These are phyloP conservation scores for Hippoglossus hippoglossus DNA, from an alignment of 2,797 vertebrate species.

Conservation along the genomic window DNA sequence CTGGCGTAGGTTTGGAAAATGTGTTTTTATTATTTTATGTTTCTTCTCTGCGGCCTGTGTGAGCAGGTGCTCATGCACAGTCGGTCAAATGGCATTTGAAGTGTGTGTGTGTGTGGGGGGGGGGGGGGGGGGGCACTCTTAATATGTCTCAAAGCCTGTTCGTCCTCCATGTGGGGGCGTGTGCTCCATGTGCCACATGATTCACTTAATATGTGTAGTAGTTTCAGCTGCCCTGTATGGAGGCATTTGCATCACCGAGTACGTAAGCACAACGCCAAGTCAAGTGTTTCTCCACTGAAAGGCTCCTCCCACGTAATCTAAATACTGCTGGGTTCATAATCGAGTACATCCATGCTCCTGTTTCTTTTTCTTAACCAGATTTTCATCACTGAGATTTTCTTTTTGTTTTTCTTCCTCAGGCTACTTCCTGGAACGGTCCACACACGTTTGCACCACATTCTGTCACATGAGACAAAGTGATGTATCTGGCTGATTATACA, in stretches of 20 bases:
- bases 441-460: too few species aligned
- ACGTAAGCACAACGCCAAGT: slow-evolving; percentile 56
- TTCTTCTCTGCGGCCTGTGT: slow-evolving; percentile 21
- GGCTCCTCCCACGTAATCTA: slow-evolving; percentile 56
- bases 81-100: slow-evolving; percentile 15
- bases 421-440: too few species aligned
- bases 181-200: slow-evolving; percentile 47
- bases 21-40: slow-evolving; percentile 34
- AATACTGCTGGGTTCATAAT: slow-evolving; percentile 35
- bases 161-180: slow-evolving; percentile 36
- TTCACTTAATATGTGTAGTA: slow-evolving; percentile 16
- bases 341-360: slow-evolving; percentile 13
- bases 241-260: slow-evolving; percentile 58
- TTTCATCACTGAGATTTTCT: background rate
- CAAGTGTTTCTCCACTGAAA: slow-evolving; percentile 39
- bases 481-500: too few species aligned
- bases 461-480: too few species aligned
- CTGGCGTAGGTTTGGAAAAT: slow-evolving; percentile 52
- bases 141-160: slow-evolving; percentile 31
- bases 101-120: background rate
- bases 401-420: too few species aligned
- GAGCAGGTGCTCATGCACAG: slow-evolving; percentile 50
- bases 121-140: slow-evolving; percentile 3
- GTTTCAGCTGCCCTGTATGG: slow-evolving; percentile 16
- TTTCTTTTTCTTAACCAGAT: slow-evolving; percentile 18